Base-by-base conservation (phyloP, 1,140 invertebrate genomes). In the Pemphigus obesinymphae region DNA sequence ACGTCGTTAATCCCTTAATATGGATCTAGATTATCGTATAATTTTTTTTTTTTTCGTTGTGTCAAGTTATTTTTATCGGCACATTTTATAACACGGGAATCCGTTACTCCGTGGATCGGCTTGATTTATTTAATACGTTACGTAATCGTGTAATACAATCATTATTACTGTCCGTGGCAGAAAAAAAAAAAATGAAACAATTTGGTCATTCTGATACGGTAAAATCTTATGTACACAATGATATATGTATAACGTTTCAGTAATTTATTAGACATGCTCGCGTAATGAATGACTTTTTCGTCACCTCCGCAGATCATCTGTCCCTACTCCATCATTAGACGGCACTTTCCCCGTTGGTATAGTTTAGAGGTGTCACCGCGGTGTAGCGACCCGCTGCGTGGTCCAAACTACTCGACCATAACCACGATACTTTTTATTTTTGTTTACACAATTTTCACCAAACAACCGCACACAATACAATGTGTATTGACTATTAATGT, bases 311-410 rank as follows among this genome's bases (percentile, higher is more conserved):
- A 37, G 76, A 80, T 80, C 76, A 80, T 80, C 76, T 80, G 37
- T 80, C 23, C 31, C 55, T 61, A 43, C n/a, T n/a, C n/a, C n/a
- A n/a, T n/a, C n/a, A n/a, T n/a, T n/a, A n/a, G n/a, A 23, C 50
- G 55, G 53, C 37, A 80, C 76, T 80, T 80, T 80, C 76, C 76
- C 76, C 68, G 23, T 70, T n/a, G n/a, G n/a, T n/a, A n/a, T n/a
- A n/a, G n/a, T n/a, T n/a, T n/a, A n/a, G n/a, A n/a, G n/a, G n/a
- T n/a, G n/a, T 70, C 13, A 15, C 40, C 26, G 40, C 68, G 37
- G 68, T 70, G n/a, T 68, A 20, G 5, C 37, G 75, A 40, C 50
- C n/a, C 73, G n/a, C 34, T n/a, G n/a, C 23, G 50, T 40, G 55
- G 31, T 43, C n/a, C n/a, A n/a, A 29, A 34, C 37, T 63, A 45